Evolutionary conservation across 2,888 invertebrate species (phyloP).

Genomic region (Torymus tubicola): DNA sequence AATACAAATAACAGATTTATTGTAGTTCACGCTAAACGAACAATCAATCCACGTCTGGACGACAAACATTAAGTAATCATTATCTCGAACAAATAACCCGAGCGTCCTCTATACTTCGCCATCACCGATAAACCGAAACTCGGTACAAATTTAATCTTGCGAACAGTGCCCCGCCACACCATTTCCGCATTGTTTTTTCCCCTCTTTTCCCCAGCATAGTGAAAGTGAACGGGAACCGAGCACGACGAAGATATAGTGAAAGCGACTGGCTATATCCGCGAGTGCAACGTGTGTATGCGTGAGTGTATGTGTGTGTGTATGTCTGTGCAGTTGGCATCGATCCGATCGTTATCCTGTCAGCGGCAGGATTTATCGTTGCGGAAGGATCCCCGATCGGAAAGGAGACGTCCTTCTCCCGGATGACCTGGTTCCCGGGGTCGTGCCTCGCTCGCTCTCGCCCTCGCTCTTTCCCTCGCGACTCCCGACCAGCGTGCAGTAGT

Average conservation of each 20-base stretch:
- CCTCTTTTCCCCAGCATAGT: neutral
- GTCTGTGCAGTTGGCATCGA: slow-evolving; percentile 51
- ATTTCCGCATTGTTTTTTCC: slow-evolving; percentile 15
- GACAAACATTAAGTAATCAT: too few relatives aligned
- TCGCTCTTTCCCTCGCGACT: slow-evolving; percentile 16
- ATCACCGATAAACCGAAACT: neutral
- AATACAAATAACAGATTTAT: too few relatives aligned
- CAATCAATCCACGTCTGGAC: too few relatives aligned
- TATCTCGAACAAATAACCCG: too few relatives aligned
- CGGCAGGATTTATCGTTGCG: slow-evolving; percentile 56
- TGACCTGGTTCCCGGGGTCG: slow-evolving; percentile 55
- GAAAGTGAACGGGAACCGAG: neutral
- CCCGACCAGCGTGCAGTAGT: too few relatives aligned
- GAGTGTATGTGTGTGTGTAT: too few relatives aligned
- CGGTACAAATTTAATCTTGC: slow-evolving; percentile 48
- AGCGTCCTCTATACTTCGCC: too few relatives aligned
- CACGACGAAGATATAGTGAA: slow-evolving; percentile 27
- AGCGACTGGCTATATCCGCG: neutral
- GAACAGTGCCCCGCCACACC: neutral
- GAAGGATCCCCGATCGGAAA: slow-evolving; percentile 56
- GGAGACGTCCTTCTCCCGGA: slow-evolving; percentile 53
- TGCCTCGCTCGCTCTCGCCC: slow-evolving; percentile 24
- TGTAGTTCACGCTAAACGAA: too few relatives aligned
- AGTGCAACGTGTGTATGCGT: too few relatives aligned
- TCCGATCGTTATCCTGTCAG: slow-evolving; percentile 56